phyloP scores from a whole-genome alignment of 2,888 invertebrate species.

The Dryobotodes eremita region DNA sequence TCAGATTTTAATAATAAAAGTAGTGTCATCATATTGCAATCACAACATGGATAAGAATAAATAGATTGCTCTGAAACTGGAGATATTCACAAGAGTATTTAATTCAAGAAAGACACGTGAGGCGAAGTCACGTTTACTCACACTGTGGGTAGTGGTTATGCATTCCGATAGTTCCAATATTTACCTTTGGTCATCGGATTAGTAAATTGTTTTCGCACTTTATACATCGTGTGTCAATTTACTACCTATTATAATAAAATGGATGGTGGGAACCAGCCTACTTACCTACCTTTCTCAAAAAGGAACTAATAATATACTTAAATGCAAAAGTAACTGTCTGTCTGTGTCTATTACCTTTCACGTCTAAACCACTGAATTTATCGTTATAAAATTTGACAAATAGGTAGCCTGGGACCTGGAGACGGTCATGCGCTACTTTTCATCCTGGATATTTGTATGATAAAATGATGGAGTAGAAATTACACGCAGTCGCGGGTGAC shows the following conservation, averaged over 20 bases:
- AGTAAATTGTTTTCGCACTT: background rate
- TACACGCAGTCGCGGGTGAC: too few relatives aligned
- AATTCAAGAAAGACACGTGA: slow-evolving; percentile 24
- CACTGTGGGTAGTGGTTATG: background rate
- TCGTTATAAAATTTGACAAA: too few relatives aligned
- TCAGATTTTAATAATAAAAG: background rate
- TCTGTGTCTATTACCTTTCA: too few relatives aligned
- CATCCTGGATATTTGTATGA: too few relatives aligned
- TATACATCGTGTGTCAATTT: background rate
- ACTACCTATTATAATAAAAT: background rate
- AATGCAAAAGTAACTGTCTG: too few relatives aligned
- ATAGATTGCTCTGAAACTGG: slow-evolving; percentile 24
- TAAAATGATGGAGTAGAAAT: too few relatives aligned
- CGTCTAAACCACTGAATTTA: too few relatives aligned
- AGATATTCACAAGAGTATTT: slow-evolving; percentile 37
- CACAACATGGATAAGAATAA: slow-evolving; percentile 31
- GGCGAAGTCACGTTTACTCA: slow-evolving; percentile 36
- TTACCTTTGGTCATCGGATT: background rate
- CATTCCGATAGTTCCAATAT: slow-evolving; percentile 6
- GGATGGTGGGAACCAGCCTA: background rate
- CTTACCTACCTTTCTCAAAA: background rate
- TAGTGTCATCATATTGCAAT: slow-evolving; percentile 13
- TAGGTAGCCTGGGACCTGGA: too few relatives aligned
- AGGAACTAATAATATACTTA: too few relatives aligned
- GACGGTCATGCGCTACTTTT: too few relatives aligned